These are phyloP conservation scores for Malachius bipustulatus DNA, from an alignment of 2,888 invertebrate genomes.

Conservation along the genomic window DNA sequence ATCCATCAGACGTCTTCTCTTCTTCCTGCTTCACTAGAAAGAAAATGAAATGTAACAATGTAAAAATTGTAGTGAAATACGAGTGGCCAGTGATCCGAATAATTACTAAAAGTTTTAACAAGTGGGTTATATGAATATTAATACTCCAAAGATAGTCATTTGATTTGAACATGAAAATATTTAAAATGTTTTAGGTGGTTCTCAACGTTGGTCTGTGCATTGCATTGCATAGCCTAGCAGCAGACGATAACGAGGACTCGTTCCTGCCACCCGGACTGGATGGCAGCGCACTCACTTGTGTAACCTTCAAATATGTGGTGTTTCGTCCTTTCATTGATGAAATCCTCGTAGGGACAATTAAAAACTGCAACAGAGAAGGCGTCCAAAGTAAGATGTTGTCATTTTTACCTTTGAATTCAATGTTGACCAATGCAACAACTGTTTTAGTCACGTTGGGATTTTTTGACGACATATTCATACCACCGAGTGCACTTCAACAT, in stretches of 20 bases:
- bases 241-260: too few species aligned
- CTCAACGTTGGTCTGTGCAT: constrained; percentile 92
- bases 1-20: too few species aligned
- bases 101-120: too few species aligned
- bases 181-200: constrained; percentile 55
- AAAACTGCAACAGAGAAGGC: constrained; percentile 82
- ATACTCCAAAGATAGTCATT: too few species aligned
- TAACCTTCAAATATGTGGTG: constrained; percentile 85
- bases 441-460: constrained; percentile 93
- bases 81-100: too few species aligned
- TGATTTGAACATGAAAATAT: too few species aligned
- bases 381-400: constrained; percentile 54
- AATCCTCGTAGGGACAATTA: constrained; percentile 84
- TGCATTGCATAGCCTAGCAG: constrained; percentile 69
- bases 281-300: constrained; percentile 89
- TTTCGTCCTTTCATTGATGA: constrained; percentile 93
- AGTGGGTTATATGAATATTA: too few species aligned
- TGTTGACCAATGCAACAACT: constrained; percentile 1
- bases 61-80: too few species aligned
- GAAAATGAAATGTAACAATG: too few species aligned
- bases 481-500: constrained; percentile 81
- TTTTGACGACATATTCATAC: constrained; percentile 93
- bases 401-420: constrained; percentile 6
- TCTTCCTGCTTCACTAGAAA: too few species aligned
- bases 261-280: constrained; percentile 92